Percentiles rank a stretch among this genome's conserved stretches.
Evolutionary conservation across 2,888 invertebrate genomes (phyloP).

Genomic region (Rhodophaea formosa): DNA sequence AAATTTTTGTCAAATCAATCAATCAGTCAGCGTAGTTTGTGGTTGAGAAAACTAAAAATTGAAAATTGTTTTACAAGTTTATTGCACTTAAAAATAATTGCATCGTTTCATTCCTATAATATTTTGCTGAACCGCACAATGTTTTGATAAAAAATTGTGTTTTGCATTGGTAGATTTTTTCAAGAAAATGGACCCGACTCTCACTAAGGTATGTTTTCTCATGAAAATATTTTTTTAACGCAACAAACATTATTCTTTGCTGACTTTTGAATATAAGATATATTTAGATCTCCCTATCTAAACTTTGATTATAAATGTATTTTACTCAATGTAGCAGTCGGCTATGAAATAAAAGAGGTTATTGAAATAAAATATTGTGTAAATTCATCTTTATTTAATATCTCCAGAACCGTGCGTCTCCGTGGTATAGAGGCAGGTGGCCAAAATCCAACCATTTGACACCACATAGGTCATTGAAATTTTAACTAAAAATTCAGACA

Average conservation of each 20-base stretch:
- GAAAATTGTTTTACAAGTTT: background rate
- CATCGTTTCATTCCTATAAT: background rate
- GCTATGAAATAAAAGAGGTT: too few species aligned
- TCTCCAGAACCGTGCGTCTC: too few species aligned
- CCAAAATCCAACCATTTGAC: too few species aligned
- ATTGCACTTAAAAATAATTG: background rate
- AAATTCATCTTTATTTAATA: too few species aligned
- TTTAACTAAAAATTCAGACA: too few species aligned
- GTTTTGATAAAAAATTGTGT: conserved; percentile 30
- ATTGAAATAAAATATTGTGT: too few species aligned
- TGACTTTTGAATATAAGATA: background rate
- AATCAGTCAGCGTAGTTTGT: background rate
- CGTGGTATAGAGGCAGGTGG: too few species aligned
- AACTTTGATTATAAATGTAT: background rate
- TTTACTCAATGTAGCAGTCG: too few species aligned
- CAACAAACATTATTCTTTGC: background rate
- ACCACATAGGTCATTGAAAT: too few species aligned
- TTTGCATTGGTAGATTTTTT: conserved; percentile 20
- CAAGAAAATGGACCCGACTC: conserved; percentile 41
- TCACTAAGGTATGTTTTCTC: conserved; percentile 29
- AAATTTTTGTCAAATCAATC: background rate
- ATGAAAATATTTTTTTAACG: background rate
- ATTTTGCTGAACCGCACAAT: conserved; percentile 24
- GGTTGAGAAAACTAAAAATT: background rate
- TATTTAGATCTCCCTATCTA: background rate